Evolutionary conservation across 2,113 vertebrate species (phyloP).

Genomic region (Bombycilla garrulus): DNA sequence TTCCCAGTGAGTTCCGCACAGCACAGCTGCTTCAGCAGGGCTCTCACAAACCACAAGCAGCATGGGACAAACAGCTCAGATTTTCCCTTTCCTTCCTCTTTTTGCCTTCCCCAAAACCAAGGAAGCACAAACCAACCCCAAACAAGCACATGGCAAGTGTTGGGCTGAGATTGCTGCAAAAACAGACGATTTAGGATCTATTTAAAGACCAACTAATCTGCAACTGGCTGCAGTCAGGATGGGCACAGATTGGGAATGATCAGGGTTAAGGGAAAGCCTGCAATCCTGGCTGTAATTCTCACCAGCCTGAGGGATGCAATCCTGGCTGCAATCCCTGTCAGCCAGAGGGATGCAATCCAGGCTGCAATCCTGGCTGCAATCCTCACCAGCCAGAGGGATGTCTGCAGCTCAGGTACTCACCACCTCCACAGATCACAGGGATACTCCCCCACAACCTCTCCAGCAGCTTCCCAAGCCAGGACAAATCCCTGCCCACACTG

Average conservation of each 20-base stretch:
- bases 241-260: neutral
- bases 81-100: neutral
- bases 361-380: neutral
- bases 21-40: neutral
- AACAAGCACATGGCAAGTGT: neutral
- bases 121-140: neutral
- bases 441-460: neutral
- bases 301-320: neutral
- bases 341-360: neutral
- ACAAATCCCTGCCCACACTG: neutral
- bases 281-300: neutral
- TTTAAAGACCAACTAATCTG: conserved; percentile 1
- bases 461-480: neutral
- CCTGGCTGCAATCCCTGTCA: neutral
- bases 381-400: neutral
- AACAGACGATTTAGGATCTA: neutral
- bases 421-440: fast-evolving
- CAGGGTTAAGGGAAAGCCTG: neutral
- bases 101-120: neutral
- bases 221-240: neutral
- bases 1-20: neutral
- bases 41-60: neutral
- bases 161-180: neutral
- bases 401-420: neutral
- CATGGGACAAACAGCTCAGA: neutral